phyloP scores from a whole-genome alignment of 1,140 invertebrate species.

The Heliconius hewitsoni region DNA sequence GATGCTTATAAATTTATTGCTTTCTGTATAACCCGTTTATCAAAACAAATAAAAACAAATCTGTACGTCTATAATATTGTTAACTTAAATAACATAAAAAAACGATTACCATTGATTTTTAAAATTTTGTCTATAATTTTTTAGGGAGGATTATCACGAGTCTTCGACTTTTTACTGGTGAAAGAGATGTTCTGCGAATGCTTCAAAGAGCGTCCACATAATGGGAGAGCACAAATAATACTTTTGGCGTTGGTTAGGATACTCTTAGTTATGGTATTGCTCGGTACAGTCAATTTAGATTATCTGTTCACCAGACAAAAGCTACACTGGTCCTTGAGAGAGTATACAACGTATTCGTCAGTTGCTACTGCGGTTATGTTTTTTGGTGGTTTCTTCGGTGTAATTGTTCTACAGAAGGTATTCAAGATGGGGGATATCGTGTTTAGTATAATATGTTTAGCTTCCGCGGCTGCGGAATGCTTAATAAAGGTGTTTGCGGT shows the following conservation, averaged over 20 bases:
- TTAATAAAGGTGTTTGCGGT: conserved; percentile 80
- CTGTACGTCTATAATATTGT: too few relatives aligned
- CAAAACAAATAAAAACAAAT: too few relatives aligned
- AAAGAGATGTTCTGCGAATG: conserved; percentile 83
- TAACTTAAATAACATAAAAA: too few relatives aligned
- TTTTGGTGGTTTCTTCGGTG: conserved; percentile 79
- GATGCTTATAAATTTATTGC: too few relatives aligned
- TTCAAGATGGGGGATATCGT: conserved; percentile 70
- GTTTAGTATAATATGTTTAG: conserved; percentile 63
- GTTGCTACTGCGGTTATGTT: conserved; percentile 67
- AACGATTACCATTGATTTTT: not conserved
- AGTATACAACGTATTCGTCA: conserved; percentile 82
- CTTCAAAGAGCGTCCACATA: conserved; percentile 82
- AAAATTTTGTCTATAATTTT: conserved; percentile 39
- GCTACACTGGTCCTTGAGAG: conserved; percentile 84
- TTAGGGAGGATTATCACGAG: conserved; percentile 67
- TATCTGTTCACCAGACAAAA: conserved; percentile 85
- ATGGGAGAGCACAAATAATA: conserved; percentile 83
- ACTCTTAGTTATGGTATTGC: conserved; percentile 79
- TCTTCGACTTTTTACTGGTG: conserved; percentile 83
- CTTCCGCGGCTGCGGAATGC: conserved; percentile 68
- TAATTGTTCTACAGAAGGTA: conserved; percentile 80
- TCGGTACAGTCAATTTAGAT: conserved; percentile 82
- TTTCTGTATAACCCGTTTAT: too few relatives aligned
- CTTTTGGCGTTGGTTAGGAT: conserved; percentile 81